These are phyloP conservation scores for Danio choprae DNA, from an alignment of 2,797 vertebrate genomes.

Conservation along the genomic window DNA sequence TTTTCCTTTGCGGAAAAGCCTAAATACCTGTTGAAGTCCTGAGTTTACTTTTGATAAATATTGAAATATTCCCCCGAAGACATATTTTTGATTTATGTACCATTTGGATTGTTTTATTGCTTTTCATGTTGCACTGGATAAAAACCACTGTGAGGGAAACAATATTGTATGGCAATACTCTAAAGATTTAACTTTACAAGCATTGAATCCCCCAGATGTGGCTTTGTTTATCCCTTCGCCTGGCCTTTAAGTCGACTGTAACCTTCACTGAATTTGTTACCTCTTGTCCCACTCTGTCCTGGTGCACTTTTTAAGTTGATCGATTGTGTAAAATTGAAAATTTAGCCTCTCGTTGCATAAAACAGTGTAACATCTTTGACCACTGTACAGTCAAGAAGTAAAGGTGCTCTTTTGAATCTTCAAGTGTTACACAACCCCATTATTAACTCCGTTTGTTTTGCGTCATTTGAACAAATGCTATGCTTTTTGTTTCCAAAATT, in stretches of 20 bases:
- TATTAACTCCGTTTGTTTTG: not conserved
- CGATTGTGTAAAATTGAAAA: not conserved
- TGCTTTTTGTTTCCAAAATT: slow-evolving; percentile 2
- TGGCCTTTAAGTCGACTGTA: not conserved
- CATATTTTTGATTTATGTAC: not conserved
- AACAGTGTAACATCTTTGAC: not conserved
- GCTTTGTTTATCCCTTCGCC: not conserved
- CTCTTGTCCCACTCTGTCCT: not conserved
- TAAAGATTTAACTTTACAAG: not conserved
- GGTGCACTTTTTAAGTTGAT: not conserved
- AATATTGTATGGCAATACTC: not conserved
- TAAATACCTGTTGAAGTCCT: not conserved
- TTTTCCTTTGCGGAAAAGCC: not conserved
- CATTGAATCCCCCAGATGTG: not conserved
- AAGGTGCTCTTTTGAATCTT: slow-evolving; percentile 30
- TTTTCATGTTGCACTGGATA: slow-evolving; percentile 4
- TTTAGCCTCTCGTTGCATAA: not conserved
- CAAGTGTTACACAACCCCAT: not conserved
- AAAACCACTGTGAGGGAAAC: not conserved
- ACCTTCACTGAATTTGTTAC: not conserved
- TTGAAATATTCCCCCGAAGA: not conserved
- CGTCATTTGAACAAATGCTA: not conserved
- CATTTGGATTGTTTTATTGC: not conserved
- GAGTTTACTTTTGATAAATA: slow-evolving; percentile 3
- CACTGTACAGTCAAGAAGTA: slow-evolving; percentile 9